A percentile compares a stretch with the other conserved stretches of the same genome.
Evolutionary conservation across 2,797 vertebrate species (phyloP).

Genomic region (Corythornis leucogaster): DNA sequence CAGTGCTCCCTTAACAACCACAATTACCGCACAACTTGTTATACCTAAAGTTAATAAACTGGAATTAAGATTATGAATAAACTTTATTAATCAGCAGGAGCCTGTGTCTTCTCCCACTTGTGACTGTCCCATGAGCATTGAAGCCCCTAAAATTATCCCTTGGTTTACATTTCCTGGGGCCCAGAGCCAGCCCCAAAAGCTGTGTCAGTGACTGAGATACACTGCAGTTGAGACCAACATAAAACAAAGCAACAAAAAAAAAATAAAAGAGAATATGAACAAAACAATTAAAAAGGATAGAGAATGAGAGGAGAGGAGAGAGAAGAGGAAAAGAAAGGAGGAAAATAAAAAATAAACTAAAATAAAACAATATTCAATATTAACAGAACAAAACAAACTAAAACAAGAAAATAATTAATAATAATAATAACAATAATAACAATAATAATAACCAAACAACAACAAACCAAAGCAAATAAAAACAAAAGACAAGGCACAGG

Average conservation of each 20-base stretch:
- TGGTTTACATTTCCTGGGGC: not conserved
- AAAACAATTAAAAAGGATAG: no score
- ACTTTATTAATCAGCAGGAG: constrained; percentile 5
- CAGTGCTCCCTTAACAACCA: not conserved
- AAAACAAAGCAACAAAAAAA: not conserved
- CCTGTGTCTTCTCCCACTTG: not conserved
- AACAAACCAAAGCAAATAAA: not conserved
- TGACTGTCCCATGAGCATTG: not conserved
- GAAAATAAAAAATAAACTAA: not conserved
- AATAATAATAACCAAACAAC: not conserved
- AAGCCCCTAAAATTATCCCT: not conserved
- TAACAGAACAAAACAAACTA: not conserved
- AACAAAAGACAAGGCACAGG: not conserved
- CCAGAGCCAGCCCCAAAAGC: not conserved
- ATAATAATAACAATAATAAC: not conserved
- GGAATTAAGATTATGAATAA: not conserved
- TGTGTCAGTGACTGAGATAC: not conserved
- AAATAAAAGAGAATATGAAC: not conserved
- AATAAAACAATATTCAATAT: not conserved
- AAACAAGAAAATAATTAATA: not conserved
- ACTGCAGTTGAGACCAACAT: not conserved
- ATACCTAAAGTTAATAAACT: not conserved
- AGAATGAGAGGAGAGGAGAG: no score
- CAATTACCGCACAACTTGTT: not conserved
- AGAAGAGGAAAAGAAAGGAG: not conserved